Percentiles rank a stretch among this genome's conserved stretches.
phyloP scores from a whole-genome alignment of 2,797 vertebrate genomes.

The Poliocrania exsul region DNA sequence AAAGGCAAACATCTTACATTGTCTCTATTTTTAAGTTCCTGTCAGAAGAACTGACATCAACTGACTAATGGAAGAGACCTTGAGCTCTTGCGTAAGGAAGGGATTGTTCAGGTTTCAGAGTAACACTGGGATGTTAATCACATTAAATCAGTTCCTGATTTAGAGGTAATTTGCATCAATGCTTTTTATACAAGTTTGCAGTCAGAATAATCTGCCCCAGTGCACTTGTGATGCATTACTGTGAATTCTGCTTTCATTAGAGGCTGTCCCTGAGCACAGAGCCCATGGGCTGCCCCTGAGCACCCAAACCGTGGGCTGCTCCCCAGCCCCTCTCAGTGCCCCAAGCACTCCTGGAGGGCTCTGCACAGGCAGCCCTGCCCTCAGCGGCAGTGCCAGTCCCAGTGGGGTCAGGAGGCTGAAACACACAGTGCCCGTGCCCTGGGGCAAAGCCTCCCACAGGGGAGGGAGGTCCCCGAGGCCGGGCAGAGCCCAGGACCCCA shows the following conservation, averaged over 20 bases:
- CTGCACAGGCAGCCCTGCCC: neutral
- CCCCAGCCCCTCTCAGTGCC: neutral
- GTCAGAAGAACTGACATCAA: neutral
- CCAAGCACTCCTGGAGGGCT: rapidly evolving
- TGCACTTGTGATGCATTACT: neutral
- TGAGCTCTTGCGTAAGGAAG: neutral
- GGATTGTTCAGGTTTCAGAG: neutral
- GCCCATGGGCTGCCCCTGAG: neutral
- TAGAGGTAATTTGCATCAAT: neutral
- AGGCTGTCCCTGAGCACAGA: neutral
- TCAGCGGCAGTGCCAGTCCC: neutral
- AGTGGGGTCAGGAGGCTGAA: rapidly evolving
- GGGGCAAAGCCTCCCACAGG: neutral
- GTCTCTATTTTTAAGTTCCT: neutral
- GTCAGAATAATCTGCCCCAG: neutral
- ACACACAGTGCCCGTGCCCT: neutral
- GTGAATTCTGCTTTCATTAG: neutral
- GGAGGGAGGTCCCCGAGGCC: neutral
- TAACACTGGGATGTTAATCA: neutral
- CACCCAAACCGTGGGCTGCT: neutral
- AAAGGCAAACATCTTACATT: neutral
- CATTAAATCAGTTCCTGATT: neutral
- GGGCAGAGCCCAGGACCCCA: neutral
- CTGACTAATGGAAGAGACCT: neutral
- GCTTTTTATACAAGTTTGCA: neutral